Evolutionary conservation across 1,140 invertebrate species (phyloP), one percentile per base, ranked within the genome.

Genomic region (Drosophila littoralis): DNA sequence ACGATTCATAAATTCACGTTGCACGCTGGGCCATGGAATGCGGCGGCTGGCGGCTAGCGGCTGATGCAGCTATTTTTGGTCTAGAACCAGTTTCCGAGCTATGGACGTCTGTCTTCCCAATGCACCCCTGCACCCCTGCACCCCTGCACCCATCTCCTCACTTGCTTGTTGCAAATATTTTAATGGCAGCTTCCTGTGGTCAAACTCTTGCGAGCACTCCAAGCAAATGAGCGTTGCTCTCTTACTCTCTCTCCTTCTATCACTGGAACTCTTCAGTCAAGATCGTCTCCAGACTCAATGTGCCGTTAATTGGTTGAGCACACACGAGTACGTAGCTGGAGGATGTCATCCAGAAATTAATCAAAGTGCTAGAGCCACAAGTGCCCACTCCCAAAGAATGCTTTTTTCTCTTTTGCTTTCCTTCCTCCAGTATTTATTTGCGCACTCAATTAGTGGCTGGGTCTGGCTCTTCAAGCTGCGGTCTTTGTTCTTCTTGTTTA

Each of bases 181-280:
- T 81, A 89, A 81, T 89, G 83, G 79, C 84, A 69, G 86, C 84
- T 88, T 88, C 83, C 83, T 88, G 83, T 83, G 77, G 71, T 76
- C 82, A 73, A 73, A 57, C 77, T 81, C 66, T 76, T 54, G 1
- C 35, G 12, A 58, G 59, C 54, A 60, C 59, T 65, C 46, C 13
- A 74, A 64, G 45, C 42, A 72, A 76, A 72, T 61, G 40, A 58
- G 46, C 13, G 8, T 54, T 36, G 28, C 15, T 57, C 28, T 54
- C 15, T 32, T 9, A 12, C 17, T 35, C 8, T 38, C 36, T 38
- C 36, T 38, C 36, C 8, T 15, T 36, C 35, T 40, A 12, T 15
- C 12, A 45, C 46, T 35, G 32, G 13, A 0, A 36, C 60, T 71
- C 51, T 64, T 32, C 67, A 50, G 28, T 42, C 8, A 64, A 64